Conservation (phyloP, 2,797 vertebrate genomes). For the Oceanodroma leucorhoa region DNA sequence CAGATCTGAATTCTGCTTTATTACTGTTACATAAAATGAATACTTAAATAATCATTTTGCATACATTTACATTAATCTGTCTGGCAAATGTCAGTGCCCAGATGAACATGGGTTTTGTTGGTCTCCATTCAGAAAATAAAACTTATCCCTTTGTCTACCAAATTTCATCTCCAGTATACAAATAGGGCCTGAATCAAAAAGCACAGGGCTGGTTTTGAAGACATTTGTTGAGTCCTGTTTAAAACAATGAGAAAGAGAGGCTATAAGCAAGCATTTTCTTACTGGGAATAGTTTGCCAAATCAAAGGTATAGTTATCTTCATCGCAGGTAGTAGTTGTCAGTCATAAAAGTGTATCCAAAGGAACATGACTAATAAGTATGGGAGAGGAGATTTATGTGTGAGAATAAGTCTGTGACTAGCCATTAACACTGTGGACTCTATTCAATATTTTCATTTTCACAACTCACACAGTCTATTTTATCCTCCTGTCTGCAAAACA, state of each 20-base stretch:
- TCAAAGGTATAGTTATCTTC: background rate
- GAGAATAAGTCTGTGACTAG: background rate
- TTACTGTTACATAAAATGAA: background rate
- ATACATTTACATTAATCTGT: background rate
- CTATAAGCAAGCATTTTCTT: background rate
- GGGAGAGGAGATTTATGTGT: background rate
- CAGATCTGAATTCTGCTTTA: background rate
- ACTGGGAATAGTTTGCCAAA: background rate
- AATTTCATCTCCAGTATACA: background rate
- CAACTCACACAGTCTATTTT: background rate
- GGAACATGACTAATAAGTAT: background rate
- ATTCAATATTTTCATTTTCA: background rate
- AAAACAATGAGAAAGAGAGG: background rate
- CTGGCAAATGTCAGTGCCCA: background rate
- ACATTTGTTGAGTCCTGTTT: background rate
- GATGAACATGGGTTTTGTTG: background rate
- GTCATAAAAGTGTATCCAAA: background rate
- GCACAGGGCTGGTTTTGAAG: background rate
- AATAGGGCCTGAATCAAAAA: background rate
- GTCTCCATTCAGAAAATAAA: background rate
- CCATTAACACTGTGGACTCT: background rate
- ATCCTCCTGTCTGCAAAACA: background rate
- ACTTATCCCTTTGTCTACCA: background rate
- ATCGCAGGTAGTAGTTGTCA: background rate
- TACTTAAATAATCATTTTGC: background rate